Evolutionary conservation across 2,888 invertebrate species (phyloP).

Genomic region (Lathronympha strigana): DNA sequence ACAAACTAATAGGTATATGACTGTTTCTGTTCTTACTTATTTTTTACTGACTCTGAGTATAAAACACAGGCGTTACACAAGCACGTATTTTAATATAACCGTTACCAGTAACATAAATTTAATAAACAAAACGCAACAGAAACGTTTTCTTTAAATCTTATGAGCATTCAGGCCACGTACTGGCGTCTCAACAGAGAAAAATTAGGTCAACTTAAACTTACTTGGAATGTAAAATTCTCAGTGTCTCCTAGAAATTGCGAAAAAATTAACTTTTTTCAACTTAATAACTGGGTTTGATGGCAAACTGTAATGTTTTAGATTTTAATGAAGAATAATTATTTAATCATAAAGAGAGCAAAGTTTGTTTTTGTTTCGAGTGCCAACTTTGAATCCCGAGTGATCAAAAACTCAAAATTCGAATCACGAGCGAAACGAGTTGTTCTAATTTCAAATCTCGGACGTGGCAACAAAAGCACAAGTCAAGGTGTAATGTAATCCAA

Average conservation of each 20-base stretch:
- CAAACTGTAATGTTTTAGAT: too few relatives aligned
- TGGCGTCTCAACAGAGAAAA: constrained; percentile 41
- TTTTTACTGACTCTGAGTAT: neutral
- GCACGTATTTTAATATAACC: constrained; percentile 23
- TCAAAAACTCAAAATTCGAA: too few relatives aligned
- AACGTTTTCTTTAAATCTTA: constrained; percentile 26
- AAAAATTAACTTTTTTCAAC: constrained; percentile 15
- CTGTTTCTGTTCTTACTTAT: neutral
- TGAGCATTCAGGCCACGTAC: constrained; percentile 37
- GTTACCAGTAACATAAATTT: constrained; percentile 20
- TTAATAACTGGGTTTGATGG: too few relatives aligned
- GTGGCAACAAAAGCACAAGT: too few relatives aligned
- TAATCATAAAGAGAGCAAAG: too few relatives aligned
- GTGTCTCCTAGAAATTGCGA: constrained; percentile 28
- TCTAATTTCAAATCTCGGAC: too few relatives aligned
- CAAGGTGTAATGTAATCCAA: too few relatives aligned
- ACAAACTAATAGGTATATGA: too few relatives aligned
- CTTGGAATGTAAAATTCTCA: constrained; percentile 38
- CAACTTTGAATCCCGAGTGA: too few relatives aligned
- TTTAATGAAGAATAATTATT: too few relatives aligned
- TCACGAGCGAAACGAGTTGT: too few relatives aligned
- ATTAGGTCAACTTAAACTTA: constrained; percentile 45
- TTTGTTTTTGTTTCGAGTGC: too few relatives aligned
- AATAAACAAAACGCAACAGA: constrained; percentile 26
- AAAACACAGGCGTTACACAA: neutral